phyloP scores from a whole-genome alignment of 2,113 vertebrate species.

The Charina bottae region DNA sequence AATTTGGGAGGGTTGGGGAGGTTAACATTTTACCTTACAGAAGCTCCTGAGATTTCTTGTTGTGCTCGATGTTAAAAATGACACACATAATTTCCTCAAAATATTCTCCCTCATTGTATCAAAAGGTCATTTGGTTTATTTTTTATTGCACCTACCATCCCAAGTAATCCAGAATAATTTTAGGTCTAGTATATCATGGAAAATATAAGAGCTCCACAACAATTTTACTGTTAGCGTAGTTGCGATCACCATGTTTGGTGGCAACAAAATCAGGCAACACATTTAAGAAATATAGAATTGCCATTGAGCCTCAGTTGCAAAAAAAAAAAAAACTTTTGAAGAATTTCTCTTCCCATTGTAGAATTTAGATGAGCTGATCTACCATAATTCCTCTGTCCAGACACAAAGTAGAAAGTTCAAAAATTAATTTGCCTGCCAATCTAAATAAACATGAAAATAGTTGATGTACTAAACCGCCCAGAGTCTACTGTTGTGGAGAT shows the following conservation, averaged over 20 bases:
- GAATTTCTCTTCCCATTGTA: background rate
- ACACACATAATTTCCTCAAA: background rate
- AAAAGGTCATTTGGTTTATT: background rate
- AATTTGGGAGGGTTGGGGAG: background rate
- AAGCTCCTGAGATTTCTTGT: background rate
- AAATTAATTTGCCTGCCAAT: background rate
- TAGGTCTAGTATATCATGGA: background rate
- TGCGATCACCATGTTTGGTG: background rate
- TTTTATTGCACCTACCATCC: background rate
- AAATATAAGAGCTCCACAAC: background rate
- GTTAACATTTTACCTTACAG: background rate
- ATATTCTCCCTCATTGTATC: background rate
- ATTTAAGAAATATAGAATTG: background rate
- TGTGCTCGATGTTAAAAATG: background rate
- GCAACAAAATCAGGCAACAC: background rate
- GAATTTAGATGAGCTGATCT: background rate
- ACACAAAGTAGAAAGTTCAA: background rate
- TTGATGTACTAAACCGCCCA: no score
- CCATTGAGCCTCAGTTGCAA: background rate
- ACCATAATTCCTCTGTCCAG: background rate
- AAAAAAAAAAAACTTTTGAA: no score
- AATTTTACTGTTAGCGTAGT: background rate
- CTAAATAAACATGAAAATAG: background rate
- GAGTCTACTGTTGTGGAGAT: no score
- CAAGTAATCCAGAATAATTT: background rate